Evolutionary conservation across 1,140 invertebrate genomes (phyloP).

Genomic region (Papilio aristodemus): DNA sequence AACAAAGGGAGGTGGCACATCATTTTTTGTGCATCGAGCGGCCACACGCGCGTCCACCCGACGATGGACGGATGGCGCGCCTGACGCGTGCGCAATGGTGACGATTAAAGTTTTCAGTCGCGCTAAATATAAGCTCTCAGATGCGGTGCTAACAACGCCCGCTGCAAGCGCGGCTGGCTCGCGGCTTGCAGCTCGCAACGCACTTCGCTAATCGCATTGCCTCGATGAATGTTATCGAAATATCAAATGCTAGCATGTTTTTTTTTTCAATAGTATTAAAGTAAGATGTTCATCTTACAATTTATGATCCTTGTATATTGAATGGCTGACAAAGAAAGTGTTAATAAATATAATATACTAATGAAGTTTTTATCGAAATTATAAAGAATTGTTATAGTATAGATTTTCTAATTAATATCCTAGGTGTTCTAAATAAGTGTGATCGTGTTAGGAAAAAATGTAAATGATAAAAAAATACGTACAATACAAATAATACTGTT

Average conservation of each 20-base stretch:
- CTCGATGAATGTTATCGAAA: slow-evolving; percentile 13
- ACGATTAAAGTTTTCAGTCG: slow-evolving; percentile 77
- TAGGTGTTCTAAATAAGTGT: too few relatives aligned
- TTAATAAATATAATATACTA: too few relatives aligned
- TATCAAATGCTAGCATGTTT: not conserved
- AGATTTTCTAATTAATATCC: too few relatives aligned
- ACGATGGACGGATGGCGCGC: slow-evolving; percentile 66
- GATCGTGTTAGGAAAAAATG: too few relatives aligned
- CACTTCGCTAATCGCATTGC: slow-evolving; percentile 31
- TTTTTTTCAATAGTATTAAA: not conserved
- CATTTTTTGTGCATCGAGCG: slow-evolving; percentile 73
- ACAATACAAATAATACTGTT: not conserved
- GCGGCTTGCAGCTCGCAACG: not conserved
- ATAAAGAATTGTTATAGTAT: too few relatives aligned
- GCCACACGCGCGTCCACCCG: slow-evolving; percentile 69
- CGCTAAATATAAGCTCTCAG: slow-evolving; percentile 70
- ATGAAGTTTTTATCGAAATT: too few relatives aligned
- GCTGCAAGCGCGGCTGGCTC: slow-evolving; percentile 11
- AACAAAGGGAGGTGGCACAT: slow-evolving; percentile 77
- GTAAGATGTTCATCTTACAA: not conserved
- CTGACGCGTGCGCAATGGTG: slow-evolving; percentile 57
- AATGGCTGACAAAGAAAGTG: not conserved
- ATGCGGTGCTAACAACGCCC: slow-evolving; percentile 37
- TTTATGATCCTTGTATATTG: not conserved
- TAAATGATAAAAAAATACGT: too few relatives aligned